phyloP scores from a whole-genome alignment of 2,113 vertebrate genomes.

The Beaufortia kweichowensis region DNA sequence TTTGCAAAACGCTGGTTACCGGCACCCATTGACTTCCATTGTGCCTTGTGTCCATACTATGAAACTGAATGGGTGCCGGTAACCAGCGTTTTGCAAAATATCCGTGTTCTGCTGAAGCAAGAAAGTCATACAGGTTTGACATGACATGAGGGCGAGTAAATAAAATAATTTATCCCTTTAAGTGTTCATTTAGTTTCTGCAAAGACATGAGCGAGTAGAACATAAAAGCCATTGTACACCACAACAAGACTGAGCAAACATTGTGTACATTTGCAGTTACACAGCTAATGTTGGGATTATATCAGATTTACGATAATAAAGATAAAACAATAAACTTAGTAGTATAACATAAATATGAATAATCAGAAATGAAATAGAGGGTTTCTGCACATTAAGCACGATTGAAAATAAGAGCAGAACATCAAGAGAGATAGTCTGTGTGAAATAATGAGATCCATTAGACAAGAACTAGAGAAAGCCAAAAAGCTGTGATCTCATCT shows the following conservation, averaged over 20 bases:
- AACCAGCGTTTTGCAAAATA: no score
- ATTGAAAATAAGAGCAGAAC: conserved; percentile 36
- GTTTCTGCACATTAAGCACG: neutral
- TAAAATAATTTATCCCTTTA: no score
- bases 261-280: neutral
- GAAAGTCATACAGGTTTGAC: no score
- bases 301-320: neutral
- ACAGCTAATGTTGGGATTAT: neutral
- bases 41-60: no score
- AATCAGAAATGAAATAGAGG: neutral
- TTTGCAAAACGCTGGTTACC: no score
- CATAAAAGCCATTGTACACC: neutral
- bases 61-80: no score
- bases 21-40: no score
- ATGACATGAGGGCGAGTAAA: no score
- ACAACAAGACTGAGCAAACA: neutral
- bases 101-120: no score
- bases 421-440: conserved; percentile 54
- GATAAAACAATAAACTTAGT: neutral
- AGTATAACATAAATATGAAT: neutral
- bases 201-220: neutral
- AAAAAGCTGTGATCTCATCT: conserved; percentile 38
- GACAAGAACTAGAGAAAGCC: conserved; percentile 52
- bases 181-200: neutral
- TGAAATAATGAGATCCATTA: conserved; percentile 57